Base-by-base conservation (phyloP, 1,140 invertebrate genomes). In the Drosophila pseudoananassae region DNA sequence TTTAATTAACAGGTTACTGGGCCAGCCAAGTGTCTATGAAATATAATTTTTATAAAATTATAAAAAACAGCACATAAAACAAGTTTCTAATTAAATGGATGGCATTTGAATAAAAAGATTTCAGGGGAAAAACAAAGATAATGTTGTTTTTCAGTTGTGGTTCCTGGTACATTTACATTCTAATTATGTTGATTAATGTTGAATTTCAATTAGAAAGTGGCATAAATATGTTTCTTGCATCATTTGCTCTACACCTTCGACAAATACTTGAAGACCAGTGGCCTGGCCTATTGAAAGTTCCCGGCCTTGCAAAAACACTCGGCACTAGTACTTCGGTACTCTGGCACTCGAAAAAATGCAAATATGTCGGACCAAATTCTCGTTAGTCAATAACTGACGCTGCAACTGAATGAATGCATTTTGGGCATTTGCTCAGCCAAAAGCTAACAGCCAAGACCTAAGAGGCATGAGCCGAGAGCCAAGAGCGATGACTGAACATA, bases 401-500 rank as follows among this genome's bases (percentile, higher is more conserved):
- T 46, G 43, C 15, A 46, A 20, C 54, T 54, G 69, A 69, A 69
- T 69, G 65, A 69, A 69, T 69, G 65, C 65, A 69, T 68, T 69
- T 76, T 60, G 73, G 53, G 63, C 58, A 46, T 20, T 46, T 46
- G 58, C 58, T 15, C 45, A 65, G 31, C 61, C 47, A 43, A 31
- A n/a, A n/a, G 33, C 33, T 36, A 36, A 36, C 9, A 36, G 33
- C 33, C 33, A 36, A 36, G 33, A 43, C 7, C 10, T 10, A 36
- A 36, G 33, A 36, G 33, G 9, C 33, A 36, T 2, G 8, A 36
- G 40, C 40, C 40, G 12, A 40, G 38, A 7, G 61, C 36, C 45
- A 27, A 74, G 61, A 68, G 58, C 57, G 69, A 78, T 79, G 76
- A 79, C 76, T 73, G 55, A n/a, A 53, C 76, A 78, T 12, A 78